Base-by-base conservation (phyloP, 2,113 vertebrate species). In the Lagopus muta region DNA sequence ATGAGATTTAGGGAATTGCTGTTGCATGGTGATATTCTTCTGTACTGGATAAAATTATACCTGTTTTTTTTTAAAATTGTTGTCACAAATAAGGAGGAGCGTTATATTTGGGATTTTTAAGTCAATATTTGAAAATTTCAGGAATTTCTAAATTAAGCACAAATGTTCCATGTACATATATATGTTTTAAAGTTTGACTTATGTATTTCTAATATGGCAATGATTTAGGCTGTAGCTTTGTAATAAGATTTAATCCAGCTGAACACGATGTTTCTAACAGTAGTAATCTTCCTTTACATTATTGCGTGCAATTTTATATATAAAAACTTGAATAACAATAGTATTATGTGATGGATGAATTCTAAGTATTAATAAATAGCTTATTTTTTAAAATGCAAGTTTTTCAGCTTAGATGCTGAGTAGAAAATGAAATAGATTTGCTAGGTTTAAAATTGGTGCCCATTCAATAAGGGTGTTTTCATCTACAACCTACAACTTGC, bases 1-100 rank as follows among this genome's bases (percentile, higher is more conserved):
- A 22, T 95, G 90, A 90, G 42, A 14, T 92, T 93, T 78, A 74
- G 85, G 92, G 94, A 95, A 80, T 38, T 75, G 71, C 40, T 92
- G 55, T 86, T 92, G 65, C 67, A 22, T 74, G 67, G 38, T 88
- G 86, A 87, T 83, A 74, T 54, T 93, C 75, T 91, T 91, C 78
- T 78, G 85, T 72, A 57, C 55, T 74, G 78, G 83, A 62, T 78
- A 91, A 86, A 66, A 88, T 32, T 72, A 58, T 85, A 79, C 16
- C n/a, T 84, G 36, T 65, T 65, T 69, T 88, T 88, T 25, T n/a
- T n/a, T n/a, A 88, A 32, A 73, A 27, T 20, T 66, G 5, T 15
- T 76, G 32, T 90, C 61, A 71, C 42, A 93, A 93, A 66, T 52
- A 88, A 40, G 2, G 16, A 7, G 12, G 55, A 74, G 75, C 42